These are phyloP conservation scores for Limanda limanda DNA, from an alignment of 2,113 vertebrate genomes.

Conservation along the genomic window DNA sequence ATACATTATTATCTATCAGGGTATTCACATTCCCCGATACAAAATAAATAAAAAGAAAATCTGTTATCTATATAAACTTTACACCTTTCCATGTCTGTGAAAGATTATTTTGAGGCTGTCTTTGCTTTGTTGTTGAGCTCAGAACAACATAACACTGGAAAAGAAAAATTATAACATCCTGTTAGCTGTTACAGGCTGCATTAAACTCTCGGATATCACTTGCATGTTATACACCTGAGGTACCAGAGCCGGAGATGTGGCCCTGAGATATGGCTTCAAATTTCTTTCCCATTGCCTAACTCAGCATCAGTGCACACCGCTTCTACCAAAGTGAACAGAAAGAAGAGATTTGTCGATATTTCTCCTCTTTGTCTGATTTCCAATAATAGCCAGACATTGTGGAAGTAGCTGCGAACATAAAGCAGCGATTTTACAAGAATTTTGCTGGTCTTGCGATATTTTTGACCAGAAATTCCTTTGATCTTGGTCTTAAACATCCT, in stretches of 20 bases:
- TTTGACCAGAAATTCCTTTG: slow-evolving; percentile 59
- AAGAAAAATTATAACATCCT: no score
- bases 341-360: slow-evolving; percentile 34
- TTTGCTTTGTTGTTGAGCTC: not conserved
- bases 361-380: slow-evolving; percentile 52
- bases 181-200: no score
- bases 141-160: not conserved
- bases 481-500: slow-evolving; percentile 59
- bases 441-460: slow-evolving; percentile 54
- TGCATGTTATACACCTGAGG: slow-evolving; percentile 1
- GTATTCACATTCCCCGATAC: no score
- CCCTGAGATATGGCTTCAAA: slow-evolving; percentile 10
- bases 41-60: no score
- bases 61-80: no score
- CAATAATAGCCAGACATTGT: slow-evolving; percentile 56
- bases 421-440: slow-evolving; percentile 60
- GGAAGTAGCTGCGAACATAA: slow-evolving; percentile 54
- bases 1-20: no score
- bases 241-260: not conserved
- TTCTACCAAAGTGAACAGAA: slow-evolving; percentile 3
- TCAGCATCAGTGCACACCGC: not conserved
- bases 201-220: no score
- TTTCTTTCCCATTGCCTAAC: not conserved
- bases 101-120: no score
- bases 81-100: no score